Conservation (phyloP, 1,140 invertebrate species). For the Pinna nobilis region DNA sequence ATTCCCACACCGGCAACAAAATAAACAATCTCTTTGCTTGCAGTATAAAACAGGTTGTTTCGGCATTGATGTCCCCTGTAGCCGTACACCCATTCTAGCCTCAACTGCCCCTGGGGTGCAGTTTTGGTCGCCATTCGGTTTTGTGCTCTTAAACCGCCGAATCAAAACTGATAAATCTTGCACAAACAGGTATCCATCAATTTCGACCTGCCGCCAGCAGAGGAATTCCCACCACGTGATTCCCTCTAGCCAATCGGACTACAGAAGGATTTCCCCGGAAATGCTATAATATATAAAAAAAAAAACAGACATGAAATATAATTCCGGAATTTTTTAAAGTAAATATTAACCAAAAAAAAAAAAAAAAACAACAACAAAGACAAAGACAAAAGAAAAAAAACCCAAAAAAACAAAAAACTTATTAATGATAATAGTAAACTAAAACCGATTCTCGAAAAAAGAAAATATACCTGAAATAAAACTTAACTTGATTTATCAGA, state of each 20-base stretch:
- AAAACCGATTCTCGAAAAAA: too few relatives aligned
- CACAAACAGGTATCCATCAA: constrained; percentile 15
- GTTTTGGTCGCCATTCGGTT: constrained; percentile 47
- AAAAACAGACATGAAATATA: neutral
- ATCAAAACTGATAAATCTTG: neutral
- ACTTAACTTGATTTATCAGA: too few relatives aligned
- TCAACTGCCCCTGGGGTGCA: constrained; percentile 67
- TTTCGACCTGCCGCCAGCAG: constrained; percentile 10
- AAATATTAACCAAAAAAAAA: too few relatives aligned
- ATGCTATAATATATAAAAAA: neutral
- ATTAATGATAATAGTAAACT: too few relatives aligned
- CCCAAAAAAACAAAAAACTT: too few relatives aligned
- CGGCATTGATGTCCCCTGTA: constrained; percentile 75
- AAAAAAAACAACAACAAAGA: too few relatives aligned
- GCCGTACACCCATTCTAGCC: constrained; percentile 75
- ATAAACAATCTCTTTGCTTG: constrained; percentile 71
- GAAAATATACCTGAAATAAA: too few relatives aligned
- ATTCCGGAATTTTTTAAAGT: neutral
- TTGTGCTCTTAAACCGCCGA: constrained; percentile 3
- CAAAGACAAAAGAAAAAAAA: too few relatives aligned
- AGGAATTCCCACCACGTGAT: constrained; percentile 18
- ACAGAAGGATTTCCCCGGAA: neutral
- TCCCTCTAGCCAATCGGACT: neutral
- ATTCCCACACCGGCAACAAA: constrained; percentile 75
- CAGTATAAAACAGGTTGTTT: constrained; percentile 73